Evolutionary conservation across 2,113 vertebrate species (phyloP).

Genomic region (Bettongia penicillata): DNA sequence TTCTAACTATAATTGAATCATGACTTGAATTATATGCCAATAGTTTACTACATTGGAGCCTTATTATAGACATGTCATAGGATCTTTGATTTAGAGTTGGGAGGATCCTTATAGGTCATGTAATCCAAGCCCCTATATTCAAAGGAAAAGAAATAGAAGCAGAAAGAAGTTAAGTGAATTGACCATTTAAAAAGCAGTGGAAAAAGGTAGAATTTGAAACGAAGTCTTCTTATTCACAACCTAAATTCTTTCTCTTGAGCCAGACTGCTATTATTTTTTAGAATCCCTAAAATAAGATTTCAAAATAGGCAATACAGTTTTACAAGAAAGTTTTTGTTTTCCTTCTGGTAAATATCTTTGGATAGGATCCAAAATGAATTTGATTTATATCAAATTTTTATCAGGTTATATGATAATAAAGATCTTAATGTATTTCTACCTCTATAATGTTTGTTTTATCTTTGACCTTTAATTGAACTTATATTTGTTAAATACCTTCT

Average conservation of each 20-base stretch:
- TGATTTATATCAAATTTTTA: not conserved
- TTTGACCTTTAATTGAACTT: not conserved
- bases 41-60: not conserved
- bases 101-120: not conserved
- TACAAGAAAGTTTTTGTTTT: not conserved
- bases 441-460: not conserved
- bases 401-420: not conserved
- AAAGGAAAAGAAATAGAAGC: not conserved
- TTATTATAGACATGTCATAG: no score
- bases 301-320: not conserved
- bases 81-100: not conserved
- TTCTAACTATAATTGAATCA: not conserved
- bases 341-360: not conserved
- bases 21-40: not conserved
- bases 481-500: not conserved
- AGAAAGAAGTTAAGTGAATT: not conserved
- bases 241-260: not conserved
- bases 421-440: not conserved
- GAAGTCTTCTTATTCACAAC: not conserved
- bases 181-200: not conserved
- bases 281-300: not conserved
- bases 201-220: not conserved
- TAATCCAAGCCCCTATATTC: not conserved
- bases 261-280: not conserved
- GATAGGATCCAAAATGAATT: not conserved